phyloP scores from a whole-genome alignment of 2,797 vertebrate species.

The Chrosomus eos region DNA sequence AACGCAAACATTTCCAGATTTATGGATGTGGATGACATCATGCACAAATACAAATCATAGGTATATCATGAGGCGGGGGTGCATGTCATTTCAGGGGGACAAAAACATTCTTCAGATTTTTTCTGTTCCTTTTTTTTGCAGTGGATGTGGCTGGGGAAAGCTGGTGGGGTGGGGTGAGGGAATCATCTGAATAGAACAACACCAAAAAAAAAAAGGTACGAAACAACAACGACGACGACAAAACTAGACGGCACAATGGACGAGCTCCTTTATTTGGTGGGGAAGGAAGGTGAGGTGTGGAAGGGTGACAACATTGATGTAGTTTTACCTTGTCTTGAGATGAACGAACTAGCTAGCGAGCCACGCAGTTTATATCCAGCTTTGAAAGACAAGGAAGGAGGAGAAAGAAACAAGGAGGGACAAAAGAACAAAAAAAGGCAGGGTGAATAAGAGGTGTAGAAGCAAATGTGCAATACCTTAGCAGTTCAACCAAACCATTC shows the following conservation, averaged over 20 bases:
- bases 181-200: not conserved
- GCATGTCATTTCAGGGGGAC: not conserved
- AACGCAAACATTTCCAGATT: conserved; percentile 42
- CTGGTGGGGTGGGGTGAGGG: not conserved
- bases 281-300: conserved; percentile 43
- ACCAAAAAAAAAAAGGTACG: conserved; percentile 17
- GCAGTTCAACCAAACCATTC: conserved; percentile 64
- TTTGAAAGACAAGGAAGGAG: conserved; percentile 73
- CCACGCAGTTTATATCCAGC: conserved; percentile 85
- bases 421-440: conserved; percentile 67
- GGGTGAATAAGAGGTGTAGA: conserved; percentile 56
- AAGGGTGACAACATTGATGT: conserved; percentile 63
- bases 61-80: conserved; percentile 26
- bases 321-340: conserved; percentile 84
- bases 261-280: conserved; percentile 23
- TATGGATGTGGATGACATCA: conserved; percentile 47
- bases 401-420: conserved; percentile 61
- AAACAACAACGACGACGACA: conserved; percentile 35
- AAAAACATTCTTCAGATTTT: not conserved
- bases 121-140: not conserved
- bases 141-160: not conserved
- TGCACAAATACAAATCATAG: conserved; percentile 53
- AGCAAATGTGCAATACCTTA: conserved; percentile 61
- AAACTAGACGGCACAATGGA: conserved; percentile 41
- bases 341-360: conserved; percentile 86